A percentile compares a stretch with the other conserved stretches of the same genome.
Evolutionary conservation across 2,113 vertebrate genomes (phyloP).

Genomic region (Brienomyrus longianalis): DNA sequence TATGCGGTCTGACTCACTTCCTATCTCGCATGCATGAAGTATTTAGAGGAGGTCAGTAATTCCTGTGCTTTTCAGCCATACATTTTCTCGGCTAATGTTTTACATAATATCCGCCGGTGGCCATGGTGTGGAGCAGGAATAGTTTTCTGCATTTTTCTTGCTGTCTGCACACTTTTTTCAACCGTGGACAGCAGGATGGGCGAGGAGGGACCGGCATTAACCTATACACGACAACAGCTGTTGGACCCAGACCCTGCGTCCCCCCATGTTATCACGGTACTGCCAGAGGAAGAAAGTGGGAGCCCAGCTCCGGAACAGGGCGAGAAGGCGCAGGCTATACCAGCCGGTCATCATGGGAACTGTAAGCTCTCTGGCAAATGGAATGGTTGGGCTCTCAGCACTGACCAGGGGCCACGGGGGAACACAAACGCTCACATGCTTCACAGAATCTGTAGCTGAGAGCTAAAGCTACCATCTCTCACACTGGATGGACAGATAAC

Average conservation of each 20-base stretch:
- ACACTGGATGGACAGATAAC: neutral
- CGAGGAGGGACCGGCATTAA: neutral
- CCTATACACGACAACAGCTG: neutral
- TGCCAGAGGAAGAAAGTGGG: neutral
- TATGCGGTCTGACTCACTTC: neutral
- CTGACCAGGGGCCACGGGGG: neutral
- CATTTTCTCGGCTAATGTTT: neutral
- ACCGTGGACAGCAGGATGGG: neutral
- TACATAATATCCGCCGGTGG: neutral
- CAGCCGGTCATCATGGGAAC: neutral
- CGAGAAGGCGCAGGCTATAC: neutral
- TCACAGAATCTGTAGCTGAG: neutral
- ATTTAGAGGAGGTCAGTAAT: neutral
- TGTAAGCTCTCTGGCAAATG: neutral
- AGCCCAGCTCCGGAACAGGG: neutral
- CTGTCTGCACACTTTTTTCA: neutral
- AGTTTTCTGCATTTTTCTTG: neutral
- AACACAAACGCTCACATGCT: neutral
- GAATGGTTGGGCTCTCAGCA: neutral
- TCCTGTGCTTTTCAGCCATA: neutral
- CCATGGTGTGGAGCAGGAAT: neutral
- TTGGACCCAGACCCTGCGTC: neutral
- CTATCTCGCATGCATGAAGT: neutral
- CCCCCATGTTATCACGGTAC: neutral
- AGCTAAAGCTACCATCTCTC: neutral